A percentile compares a stretch with the other conserved stretches of the same genome.
Evolutionary conservation across 30 jellyfish, hydroid and myxozoan genomes (phyloP).

Genomic region (Pelagia noctiluca): DNA sequence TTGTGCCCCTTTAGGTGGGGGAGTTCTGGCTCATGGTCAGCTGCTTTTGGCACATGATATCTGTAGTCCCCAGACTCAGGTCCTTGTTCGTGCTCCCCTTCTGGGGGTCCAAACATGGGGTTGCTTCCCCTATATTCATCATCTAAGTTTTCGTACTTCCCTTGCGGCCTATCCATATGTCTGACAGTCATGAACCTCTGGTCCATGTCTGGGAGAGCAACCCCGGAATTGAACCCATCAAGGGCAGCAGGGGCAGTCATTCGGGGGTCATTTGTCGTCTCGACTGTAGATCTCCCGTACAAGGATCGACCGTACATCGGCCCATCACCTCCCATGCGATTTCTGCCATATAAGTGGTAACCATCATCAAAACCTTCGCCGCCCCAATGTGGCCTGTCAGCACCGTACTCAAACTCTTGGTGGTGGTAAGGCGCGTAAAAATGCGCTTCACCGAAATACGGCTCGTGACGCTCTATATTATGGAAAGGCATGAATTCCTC

Average conservation of each 20-base stretch:
- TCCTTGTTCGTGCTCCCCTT: slow-evolving; percentile 68
- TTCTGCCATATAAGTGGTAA: slow-evolving; percentile 39
- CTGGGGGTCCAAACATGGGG: slow-evolving; percentile 50
- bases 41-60: slow-evolving; percentile 73
- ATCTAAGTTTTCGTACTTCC: slow-evolving; percentile 34
- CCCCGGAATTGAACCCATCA: slow-evolving; percentile 87
- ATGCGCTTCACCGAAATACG: slow-evolving; percentile 57
- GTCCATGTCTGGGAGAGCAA: slow-evolving; percentile 92
- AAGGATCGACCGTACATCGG: slow-evolving; percentile 74
- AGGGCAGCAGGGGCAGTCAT: slow-evolving; percentile 70
- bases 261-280: slow-evolving; percentile 84
- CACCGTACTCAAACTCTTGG: slow-evolving; percentile 57
- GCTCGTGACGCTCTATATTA: slow-evolving; percentile 39
- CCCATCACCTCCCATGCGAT: slow-evolving; percentile 35
- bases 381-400: slow-evolving; percentile 71
- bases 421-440: slow-evolving; percentile 61
- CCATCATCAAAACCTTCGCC: slow-evolving; percentile 76
- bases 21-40: slow-evolving; percentile 22
- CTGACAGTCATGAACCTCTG: slow-evolving; percentile 66
- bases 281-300: slow-evolving; percentile 88
- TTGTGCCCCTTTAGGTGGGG: slow-evolving; percentile 28
- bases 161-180: slow-evolving; percentile 59
- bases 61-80: slow-evolving; percentile 57
- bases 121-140: slow-evolving; percentile 37
- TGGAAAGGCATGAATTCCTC: slow-evolving; percentile 49